Base-by-base conservation (phyloP, 2,797 vertebrate species). In the Melanotaenia nigrans region DNA sequence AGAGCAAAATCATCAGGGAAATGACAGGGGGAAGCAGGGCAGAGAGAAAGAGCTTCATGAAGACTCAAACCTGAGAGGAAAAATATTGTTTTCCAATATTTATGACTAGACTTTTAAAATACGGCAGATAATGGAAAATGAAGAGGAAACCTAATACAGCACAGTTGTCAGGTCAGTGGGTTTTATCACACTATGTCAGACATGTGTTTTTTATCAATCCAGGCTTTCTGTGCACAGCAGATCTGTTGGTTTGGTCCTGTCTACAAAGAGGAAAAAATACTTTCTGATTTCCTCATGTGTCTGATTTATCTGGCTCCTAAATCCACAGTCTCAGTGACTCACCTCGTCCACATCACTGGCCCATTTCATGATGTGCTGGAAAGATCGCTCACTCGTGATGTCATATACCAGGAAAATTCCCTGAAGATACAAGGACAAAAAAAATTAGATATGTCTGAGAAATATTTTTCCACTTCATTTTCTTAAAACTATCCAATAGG, bases 351-450 rank as follows among this genome's bases (percentile, higher is more conserved):
- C 97, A 32, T 99, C 98, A 22, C 97, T 98, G 89, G 96, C 97
- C 98, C 97, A 99, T 90, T 99, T 99, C 94, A 99, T 97, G 65
- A 99, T 99, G 94, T 99, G 98, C 84, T 99, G 97, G 90, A 98
- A 99, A 63, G 97, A 99, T 38, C 97, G 96, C 82, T 99, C 98
- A 0, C 98, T 99, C 59, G 96, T 94, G 89, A 99, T 99, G 85
- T 99, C 97, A 2, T 99, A 99, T 59, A 99, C 96, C 93, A 99
- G 92, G 94, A 98, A 95, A 79, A 95, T 95, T 36, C 95, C 95
- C 95, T 95, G 82, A 62, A 10, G 47, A 76, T 61, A 57, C 51
- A 64, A 0, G 24, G 54, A 16, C 18, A 32, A 2, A 58, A 20
- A 20, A 69, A 28, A 51, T 28, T 33, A 7, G 18, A 47, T 3